Evolutionary conservation across 2,113 vertebrate species (phyloP).

Genomic region (Saccopteryx bilineata): DNA sequence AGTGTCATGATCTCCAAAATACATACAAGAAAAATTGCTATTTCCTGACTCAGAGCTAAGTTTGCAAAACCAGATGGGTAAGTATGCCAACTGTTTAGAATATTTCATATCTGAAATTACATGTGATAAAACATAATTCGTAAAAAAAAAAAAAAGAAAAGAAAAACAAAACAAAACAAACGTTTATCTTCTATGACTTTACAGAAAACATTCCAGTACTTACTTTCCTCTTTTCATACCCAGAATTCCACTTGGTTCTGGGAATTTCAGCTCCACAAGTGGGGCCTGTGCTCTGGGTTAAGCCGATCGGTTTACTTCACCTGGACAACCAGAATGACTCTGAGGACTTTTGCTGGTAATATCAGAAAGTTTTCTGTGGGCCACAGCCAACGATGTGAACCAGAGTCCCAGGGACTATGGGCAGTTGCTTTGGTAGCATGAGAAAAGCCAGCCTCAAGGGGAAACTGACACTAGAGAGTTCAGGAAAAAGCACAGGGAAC

Average conservation of each 20-base stretch:
- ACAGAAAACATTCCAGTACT: neutral
- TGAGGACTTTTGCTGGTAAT: neutral
- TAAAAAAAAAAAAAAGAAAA: too few relatives aligned
- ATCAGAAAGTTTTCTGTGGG: neutral
- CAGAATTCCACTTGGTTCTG: neutral
- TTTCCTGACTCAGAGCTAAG: conserved; percentile 16
- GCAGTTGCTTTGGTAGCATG: neutral
- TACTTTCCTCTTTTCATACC: neutral
- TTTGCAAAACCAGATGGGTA: conserved; percentile 4
- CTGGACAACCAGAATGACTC: neutral
- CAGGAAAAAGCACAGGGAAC: neutral
- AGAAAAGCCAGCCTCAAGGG: neutral
- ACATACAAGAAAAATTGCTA: neutral
- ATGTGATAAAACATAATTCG: too few relatives aligned
- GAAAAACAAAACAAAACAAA: neutral
- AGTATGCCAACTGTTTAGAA: neutral
- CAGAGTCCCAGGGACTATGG: neutral
- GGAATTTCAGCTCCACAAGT: neutral
- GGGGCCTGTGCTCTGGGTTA: neutral
- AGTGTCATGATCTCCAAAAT: neutral
- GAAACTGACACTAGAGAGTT: neutral
- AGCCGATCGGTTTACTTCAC: neutral
- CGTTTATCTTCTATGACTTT: neutral
- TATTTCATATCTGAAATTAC: neutral
- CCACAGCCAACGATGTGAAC: neutral